Evolutionary conservation across 2,888 invertebrate species (phyloP), one percentile per base, ranked within the genome.

Genomic region (Branchipolynoe longqiensis): DNA sequence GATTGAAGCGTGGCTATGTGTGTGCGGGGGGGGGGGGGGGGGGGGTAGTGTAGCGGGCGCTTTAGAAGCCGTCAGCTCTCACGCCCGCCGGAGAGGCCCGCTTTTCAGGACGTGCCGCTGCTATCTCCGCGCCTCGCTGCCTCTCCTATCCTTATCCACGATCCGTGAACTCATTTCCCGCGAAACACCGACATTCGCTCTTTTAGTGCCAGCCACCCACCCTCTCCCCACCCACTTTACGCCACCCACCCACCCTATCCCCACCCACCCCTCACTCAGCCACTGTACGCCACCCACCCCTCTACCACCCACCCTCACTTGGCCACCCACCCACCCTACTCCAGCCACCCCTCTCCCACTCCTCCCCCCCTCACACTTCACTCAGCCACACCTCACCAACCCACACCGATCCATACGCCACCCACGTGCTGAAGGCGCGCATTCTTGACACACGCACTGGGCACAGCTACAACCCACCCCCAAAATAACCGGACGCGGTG

Each of bases 101-200:
- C 62, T 25, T 12, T n/a, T 62, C 38, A 33, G 18, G 36, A 3
- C 18, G 8, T 25, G 22, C n/a, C n/a, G 69, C 36, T 38, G 69
- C 69, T 69, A 36, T 69, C 69, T 69, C 69, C 69, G 36, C 38
- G 69, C 69, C 69, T 38, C 3, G 38, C 69, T 38, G 69, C 69
- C 14, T 38, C 69, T 38, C 69, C 62, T 33, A 33, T 69, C 69
- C 69, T 69, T 69, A 69, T 69, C 69, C 69, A 38, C 69, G n/a
- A 69, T 38, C 33, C 69, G 38, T 69, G 69, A 69, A 36, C 69
- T 69, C 69, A 69, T 69, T 69, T 69, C 69, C 69, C 36, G 22
- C 33, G n/a, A n/a, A n/a, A n/a, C n/a, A n/a, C n/a, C n/a, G n/a
- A n/a, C n/a, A n/a, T n/a, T n/a, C n/a, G n/a, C n/a, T n/a, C n/a